Base-by-base conservation (phyloP, 2,113 vertebrate species). In the Xenus cinereus region DNA sequence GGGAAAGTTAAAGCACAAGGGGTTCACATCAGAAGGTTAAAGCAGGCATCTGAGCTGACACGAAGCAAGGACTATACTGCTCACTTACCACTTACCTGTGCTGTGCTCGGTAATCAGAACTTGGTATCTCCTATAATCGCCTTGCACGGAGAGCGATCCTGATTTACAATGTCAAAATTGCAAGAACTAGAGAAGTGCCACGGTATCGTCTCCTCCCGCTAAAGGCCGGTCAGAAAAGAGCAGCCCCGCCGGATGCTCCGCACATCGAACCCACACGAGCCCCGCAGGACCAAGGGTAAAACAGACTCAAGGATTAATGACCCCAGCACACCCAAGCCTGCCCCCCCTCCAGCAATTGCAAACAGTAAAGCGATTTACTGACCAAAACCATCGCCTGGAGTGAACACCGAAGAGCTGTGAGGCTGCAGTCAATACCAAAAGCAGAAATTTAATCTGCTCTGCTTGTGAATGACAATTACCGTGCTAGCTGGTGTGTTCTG, bases 241-340 rank as follows among this genome's bases (percentile, higher is more conserved):
- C 73, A 51, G 74, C 60, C n/a, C 74, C 18, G 21, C 8, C 22
- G 72, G 53, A 32, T 21, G 43, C 56, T 43, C 45, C 0, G 1
- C 30, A 26, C 23, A 15, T n/a, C 0, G 1, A 51, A 51, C 26
- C 0, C 1, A 51, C 20, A 50, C 30, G 17, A 74, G 6, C 26
- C 45, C 10, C 24, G 2, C 24, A 17, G 71, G 12, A n/a, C 30
- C 43, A 10, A 37, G 33, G 26, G 35, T 11, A 20, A 46, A 62
- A 56, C 32, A 78, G 32, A 53, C 60, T 18, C 45, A 28, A 54
- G 69, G 77, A 43, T 64, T 79, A 53, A 67, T 41, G 51, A 39
- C 27, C 35, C 28, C 62, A 12, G 51, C 46, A 21, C 12, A 14
- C 19, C 1, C 0, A 32, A 35, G 3, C 18, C 59, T 74, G 27